Base-by-base conservation (phyloP, 2,797 vertebrate species). In the Diplodus puntazzo region DNA sequence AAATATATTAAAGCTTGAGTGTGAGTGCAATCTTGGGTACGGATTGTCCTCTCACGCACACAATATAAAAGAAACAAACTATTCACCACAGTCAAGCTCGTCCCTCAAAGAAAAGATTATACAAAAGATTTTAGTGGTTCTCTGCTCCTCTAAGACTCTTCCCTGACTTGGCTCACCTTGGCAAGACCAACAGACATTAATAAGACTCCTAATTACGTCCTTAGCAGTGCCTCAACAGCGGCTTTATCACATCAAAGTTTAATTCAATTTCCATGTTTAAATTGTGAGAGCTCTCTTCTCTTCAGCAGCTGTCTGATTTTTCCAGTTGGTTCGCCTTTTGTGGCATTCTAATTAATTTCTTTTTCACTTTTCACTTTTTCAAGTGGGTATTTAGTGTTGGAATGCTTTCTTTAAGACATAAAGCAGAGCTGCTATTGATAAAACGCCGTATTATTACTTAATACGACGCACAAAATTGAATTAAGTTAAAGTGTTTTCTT, bases 161-260 rank as follows among this genome's bases (percentile, higher is more conserved):
- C 21, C 49, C 61, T 81, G 81, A 78, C 83, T 88, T 50, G 72
- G 34, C 60, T 89, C 82, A 90, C 88, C 88, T 92, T 90, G 91
- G 81, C 46, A 65, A 78, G 48, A 84, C 77, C 66, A 69, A 59
- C 58, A 80, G 61, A 73, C 74, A 60, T 82, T 69, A 87, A 85
- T 48, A 76, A 88, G 82, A 71, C 77, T 70, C 65, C 73, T 87
- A 72, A 82, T 90, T 74, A 74, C 2, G 3, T 87, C 77, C 81
- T 84, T 43, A 84, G 74, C 70, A 10, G 49, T 53, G 8, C 61
- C 59, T 89, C 85, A 83, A 68, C 70, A 76, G 83, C 78, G 76
- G 75, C 75, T 74, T 71, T 63, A 69, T 75, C 64, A 3, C 65
- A 49, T 77, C 59, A 49, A 76, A 75, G 69, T 30, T 72, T 30